Percentiles rank a stretch among this genome's conserved stretches.
Conservation (phyloP, 2,113 vertebrate genomes). For the Hystrix cristata region DNA sequence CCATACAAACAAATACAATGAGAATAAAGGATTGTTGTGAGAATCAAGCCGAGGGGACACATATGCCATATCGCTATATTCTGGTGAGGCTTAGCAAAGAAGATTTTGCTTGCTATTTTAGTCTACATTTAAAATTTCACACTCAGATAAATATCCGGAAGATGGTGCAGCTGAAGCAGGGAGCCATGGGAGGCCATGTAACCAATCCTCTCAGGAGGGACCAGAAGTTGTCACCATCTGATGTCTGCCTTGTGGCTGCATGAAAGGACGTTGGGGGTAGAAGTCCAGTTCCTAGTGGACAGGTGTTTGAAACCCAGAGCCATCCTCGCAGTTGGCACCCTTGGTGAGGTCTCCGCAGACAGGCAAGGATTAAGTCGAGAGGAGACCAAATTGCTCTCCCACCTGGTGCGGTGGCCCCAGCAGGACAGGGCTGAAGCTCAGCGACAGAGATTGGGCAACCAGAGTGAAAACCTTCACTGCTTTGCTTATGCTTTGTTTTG, state of each 20-base stretch:
- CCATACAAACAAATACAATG: neutral
- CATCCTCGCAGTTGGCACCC: slow-evolving; percentile 71
- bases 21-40: neutral
- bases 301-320: slow-evolving; percentile 79
- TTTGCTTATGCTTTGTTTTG: slow-evolving; percentile 46
- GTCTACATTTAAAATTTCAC: slow-evolving; percentile 31
- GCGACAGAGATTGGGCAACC: neutral
- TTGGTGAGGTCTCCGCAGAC: slow-evolving; percentile 60
- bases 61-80: neutral
- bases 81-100: neutral
- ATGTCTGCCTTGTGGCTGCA: slow-evolving; percentile 47
- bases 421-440: slow-evolving; percentile 68
- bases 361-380: slow-evolving; percentile 69
- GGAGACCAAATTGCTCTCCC: slow-evolving; percentile 73
- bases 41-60: neutral
- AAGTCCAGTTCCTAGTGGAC: slow-evolving; percentile 76
- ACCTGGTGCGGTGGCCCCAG: slow-evolving; percentile 49
- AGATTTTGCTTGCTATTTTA: slow-evolving; percentile 42
- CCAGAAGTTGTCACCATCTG: slow-evolving; percentile 73
- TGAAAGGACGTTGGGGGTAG: slow-evolving; percentile 62
- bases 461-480: slow-evolving; percentile 59
- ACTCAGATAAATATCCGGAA: neutral
- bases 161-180: neutral
- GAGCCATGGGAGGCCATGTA: neutral
- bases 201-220: slow-evolving; percentile 49